phyloP scores from a whole-genome alignment of 2,797 vertebrate species.

The Carapus acus region DNA sequence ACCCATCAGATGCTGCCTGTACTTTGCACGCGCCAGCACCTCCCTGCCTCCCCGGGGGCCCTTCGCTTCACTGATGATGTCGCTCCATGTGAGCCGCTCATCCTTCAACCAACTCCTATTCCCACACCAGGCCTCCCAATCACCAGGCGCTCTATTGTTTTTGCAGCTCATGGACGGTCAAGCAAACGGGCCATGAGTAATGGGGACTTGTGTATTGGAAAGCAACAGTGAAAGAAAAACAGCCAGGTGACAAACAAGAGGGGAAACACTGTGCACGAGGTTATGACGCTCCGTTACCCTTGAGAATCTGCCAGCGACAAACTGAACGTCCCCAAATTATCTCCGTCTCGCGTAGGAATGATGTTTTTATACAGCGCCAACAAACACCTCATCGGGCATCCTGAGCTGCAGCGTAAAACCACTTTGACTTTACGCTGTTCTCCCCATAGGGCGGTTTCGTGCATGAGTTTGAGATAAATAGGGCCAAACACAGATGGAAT shows the following conservation, averaged over 20 bases:
- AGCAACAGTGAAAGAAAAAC: constrained; percentile 36
- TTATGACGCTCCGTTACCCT: not conserved
- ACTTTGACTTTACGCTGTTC: constrained; percentile 11
- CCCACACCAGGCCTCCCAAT: constrained; percentile 42
- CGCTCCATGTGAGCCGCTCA: constrained; percentile 60
- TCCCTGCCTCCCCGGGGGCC: constrained; percentile 37
- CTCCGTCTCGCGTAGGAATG: constrained; percentile 34
- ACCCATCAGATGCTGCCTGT: constrained; percentile 48
- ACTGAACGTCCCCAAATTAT: constrained; percentile 17
- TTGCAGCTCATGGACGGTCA: constrained; percentile 58
- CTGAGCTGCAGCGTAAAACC: constrained; percentile 13
- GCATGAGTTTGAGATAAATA: constrained; percentile 10
- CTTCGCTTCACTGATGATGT: constrained; percentile 53
- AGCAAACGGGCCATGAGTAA: constrained; percentile 39
- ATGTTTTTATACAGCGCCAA: not conserved
- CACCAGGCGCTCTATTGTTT: constrained; percentile 49
- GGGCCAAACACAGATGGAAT: constrained; percentile 30
- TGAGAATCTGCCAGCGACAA: constrained; percentile 15
- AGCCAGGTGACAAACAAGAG: constrained; percentile 42
- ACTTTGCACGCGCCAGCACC: constrained; percentile 41
- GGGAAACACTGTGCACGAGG: constrained; percentile 40
- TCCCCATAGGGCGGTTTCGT: constrained; percentile 11
- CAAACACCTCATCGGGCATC: constrained; percentile 39
- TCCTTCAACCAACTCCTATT: constrained; percentile 66
- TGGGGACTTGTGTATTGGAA: constrained; percentile 62